Conservation (phyloP, 2,888 invertebrate species). For the Galerucella calmariensis region DNA sequence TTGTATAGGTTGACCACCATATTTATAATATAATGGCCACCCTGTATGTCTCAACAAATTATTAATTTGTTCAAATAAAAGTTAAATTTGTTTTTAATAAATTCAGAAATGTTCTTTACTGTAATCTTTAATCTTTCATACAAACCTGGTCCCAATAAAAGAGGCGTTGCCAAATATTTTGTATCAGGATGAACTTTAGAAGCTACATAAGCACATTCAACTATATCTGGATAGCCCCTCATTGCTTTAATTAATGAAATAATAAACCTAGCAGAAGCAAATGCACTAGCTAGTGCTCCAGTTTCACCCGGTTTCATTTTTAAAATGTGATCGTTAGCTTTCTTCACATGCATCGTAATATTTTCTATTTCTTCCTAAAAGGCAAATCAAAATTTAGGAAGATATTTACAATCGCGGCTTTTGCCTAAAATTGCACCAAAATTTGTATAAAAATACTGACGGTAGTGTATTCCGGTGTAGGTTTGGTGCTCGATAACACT, state of each 20-base stretch:
- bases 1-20: too few relatives aligned
- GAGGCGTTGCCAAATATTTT: slow-evolving; percentile 60
- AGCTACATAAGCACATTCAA: slow-evolving; percentile 60
- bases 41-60: too few relatives aligned
- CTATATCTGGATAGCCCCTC: slow-evolving; percentile 57
- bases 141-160: slow-evolving; percentile 56
- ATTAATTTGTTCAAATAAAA: too few relatives aligned
- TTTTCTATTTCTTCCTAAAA: slow-evolving; percentile 59
- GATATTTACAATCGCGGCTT: too few relatives aligned
- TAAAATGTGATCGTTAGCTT: slow-evolving; percentile 73
- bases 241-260: slow-evolving; percentile 69
- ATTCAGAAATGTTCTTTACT: background rate
- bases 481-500: slow-evolving; percentile 77
- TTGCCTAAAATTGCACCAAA: background rate
- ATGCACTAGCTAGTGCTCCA: slow-evolving; percentile 72
- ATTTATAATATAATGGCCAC: too few relatives aligned
- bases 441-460: slow-evolving; percentile 46
- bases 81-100: too few relatives aligned
- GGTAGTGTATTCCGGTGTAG: slow-evolving; percentile 58
- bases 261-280: slow-evolving; percentile 72
- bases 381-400: background rate
- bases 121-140: background rate
- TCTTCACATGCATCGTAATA: slow-evolving; percentile 65
- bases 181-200: slow-evolving; percentile 56
- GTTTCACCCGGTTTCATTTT: slow-evolving; percentile 72